Conservation (phyloP, 2,113 vertebrate genomes). For the Perca flavescens region DNA sequence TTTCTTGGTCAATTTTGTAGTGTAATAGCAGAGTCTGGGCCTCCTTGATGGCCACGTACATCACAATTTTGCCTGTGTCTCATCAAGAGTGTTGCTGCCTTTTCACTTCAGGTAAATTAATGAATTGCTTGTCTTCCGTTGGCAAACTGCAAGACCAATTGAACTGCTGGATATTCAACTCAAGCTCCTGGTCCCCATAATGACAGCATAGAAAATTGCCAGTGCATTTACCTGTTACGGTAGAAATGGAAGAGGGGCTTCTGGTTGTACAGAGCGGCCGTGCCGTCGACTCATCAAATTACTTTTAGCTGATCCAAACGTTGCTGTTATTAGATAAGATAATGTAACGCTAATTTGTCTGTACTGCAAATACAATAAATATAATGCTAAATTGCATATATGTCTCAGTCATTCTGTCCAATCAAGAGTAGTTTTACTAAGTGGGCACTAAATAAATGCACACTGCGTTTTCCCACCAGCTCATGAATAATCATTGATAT, state of each 20-base stretch:
- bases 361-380: background rate
- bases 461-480: background rate
- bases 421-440: slow-evolving; percentile 24
- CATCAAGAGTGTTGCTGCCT: background rate
- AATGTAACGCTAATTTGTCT: background rate
- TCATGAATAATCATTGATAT: slow-evolving; percentile 22
- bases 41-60: background rate
- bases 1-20: background rate
- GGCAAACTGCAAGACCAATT: background rate
- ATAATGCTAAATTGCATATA: slow-evolving; percentile 13
- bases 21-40: background rate
- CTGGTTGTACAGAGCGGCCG: background rate
- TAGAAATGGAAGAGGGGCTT: background rate
- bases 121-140: background rate
- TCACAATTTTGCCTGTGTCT: background rate
- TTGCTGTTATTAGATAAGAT: background rate
- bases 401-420: slow-evolving; percentile 2
- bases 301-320: background rate
- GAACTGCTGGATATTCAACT: background rate
- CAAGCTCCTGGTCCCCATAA: background rate
- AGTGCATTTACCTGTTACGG: background rate
- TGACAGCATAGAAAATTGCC: background rate
- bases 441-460: slow-evolving; percentile 8
- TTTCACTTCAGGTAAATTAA: slow-evolving; percentile 14
- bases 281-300: background rate